Conservation (phyloP, 2,797 vertebrate genomes). For the Sebastes itinus region DNA sequence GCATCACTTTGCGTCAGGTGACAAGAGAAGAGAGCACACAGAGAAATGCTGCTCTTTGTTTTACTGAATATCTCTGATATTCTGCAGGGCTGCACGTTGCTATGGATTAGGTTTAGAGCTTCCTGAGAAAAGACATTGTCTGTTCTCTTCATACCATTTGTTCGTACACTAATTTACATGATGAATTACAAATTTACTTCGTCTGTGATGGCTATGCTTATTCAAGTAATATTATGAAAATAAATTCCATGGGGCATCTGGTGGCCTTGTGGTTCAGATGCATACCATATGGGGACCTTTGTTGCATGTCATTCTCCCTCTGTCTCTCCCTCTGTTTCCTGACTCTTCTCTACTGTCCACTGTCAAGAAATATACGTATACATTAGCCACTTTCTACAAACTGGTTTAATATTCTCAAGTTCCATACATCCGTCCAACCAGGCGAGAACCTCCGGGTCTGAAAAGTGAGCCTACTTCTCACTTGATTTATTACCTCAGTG, state of each 20-base stretch:
- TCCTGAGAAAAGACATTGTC: not conserved
- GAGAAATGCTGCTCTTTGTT: not conserved
- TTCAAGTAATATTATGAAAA: not conserved
- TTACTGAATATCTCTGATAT: not conserved
- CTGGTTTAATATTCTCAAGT: not conserved
- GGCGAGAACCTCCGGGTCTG: not conserved
- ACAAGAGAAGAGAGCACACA: conserved; percentile 19
- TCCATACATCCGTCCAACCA: not conserved
- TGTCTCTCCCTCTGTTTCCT: not conserved
- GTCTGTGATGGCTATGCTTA: not conserved
- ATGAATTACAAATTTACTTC: not conserved
- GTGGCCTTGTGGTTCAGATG: not conserved
- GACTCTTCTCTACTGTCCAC: not conserved
- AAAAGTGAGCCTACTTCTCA: not conserved
- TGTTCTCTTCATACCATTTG: not conserved
- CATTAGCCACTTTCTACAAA: not conserved
- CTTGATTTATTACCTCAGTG: too few relatives aligned
- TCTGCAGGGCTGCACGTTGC: not conserved
- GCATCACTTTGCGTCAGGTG: conserved; percentile 45
- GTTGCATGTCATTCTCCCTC: not conserved
- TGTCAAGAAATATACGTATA: not conserved
- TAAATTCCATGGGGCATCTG: not conserved
- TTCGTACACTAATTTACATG: not conserved
- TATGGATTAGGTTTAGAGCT: not conserved
- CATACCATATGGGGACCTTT: not conserved